Evolutionary conservation across 2,888 invertebrate species (phyloP).

Genomic region (Stenurella melanura): DNA sequence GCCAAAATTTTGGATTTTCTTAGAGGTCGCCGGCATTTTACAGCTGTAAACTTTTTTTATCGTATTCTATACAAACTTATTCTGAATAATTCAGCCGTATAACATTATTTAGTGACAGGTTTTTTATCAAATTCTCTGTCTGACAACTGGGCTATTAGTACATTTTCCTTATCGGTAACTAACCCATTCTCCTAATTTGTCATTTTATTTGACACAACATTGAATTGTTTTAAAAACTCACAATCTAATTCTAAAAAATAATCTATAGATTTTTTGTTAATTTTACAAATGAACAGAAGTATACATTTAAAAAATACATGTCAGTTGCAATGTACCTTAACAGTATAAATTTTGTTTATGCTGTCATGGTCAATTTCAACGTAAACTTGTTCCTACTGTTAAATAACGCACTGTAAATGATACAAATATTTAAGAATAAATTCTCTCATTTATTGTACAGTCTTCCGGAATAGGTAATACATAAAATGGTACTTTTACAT

Average conservation of each 20-base stretch:
- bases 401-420: conserved; percentile 48
- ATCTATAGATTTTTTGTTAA: not conserved
- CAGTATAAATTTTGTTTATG: not conserved
- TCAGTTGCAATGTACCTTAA: conserved; percentile 17
- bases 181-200: no score
- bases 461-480: conserved; percentile 39
- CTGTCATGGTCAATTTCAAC: conserved; percentile 25
- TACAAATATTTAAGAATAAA: conserved; percentile 37
- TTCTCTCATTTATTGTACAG: conserved; percentile 38
- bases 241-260: not conserved
- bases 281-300: not conserved
- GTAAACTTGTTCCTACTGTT: conserved; percentile 52
- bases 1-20: no score
- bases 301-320: not conserved
- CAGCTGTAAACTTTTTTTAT: no score
- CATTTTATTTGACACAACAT: no score
- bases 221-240: no score
- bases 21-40: no score
- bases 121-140: no score
- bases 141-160: no score
- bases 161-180: no score
- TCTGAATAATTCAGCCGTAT: no score
- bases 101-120: no score
- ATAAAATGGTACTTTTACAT: conserved; percentile 2
- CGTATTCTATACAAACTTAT: no score